A percentile compares a stretch with the other conserved stretches of the same genome.
These are phyloP conservation scores for Dicaeum eximium DNA, from an alignment of 2,113 vertebrate genomes.

Conservation along the genomic window DNA sequence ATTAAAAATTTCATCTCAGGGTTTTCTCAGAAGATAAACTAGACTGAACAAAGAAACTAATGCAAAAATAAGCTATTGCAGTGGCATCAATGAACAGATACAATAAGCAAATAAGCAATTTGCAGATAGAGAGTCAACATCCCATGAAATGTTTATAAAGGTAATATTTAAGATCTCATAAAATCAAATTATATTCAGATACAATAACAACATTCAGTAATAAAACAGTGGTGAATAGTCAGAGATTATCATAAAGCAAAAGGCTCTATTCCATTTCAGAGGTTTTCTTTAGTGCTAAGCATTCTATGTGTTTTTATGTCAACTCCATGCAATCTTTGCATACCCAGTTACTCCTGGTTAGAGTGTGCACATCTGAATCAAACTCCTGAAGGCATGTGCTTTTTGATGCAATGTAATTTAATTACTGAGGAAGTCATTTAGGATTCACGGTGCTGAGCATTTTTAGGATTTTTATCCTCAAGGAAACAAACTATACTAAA, in stretches of 20 bases:
- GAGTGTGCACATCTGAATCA: not conserved
- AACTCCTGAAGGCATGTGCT: not conserved
- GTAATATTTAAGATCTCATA: constrained; percentile 62
- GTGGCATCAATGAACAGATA: constrained; percentile 28
- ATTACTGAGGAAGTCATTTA: not conserved
- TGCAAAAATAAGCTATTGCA: constrained; percentile 51
- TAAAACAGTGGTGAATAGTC: constrained; percentile 23
- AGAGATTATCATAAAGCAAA: constrained; percentile 22
- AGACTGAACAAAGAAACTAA: constrained; percentile 42
- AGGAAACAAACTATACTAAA: not conserved
- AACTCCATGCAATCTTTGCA: not conserved
- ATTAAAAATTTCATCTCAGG: constrained; percentile 46
- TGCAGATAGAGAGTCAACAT: constrained; percentile 53
- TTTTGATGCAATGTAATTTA: constrained; percentile 30
- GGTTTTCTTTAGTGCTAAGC: not conserved
- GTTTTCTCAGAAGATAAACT: constrained; percentile 44
- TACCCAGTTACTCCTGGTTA: not conserved
- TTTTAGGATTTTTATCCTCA: not conserved
- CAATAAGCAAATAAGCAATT: constrained; percentile 60
- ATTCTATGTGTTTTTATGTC: not conserved
- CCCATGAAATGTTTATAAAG: constrained; percentile 65
- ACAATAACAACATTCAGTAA: constrained; percentile 41
- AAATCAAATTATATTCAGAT: constrained; percentile 58
- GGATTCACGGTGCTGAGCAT: not conserved
- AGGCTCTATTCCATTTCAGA: not conserved